Conservation (phyloP, 2,797 vertebrate genomes). For the Coilia nasus region DNA sequence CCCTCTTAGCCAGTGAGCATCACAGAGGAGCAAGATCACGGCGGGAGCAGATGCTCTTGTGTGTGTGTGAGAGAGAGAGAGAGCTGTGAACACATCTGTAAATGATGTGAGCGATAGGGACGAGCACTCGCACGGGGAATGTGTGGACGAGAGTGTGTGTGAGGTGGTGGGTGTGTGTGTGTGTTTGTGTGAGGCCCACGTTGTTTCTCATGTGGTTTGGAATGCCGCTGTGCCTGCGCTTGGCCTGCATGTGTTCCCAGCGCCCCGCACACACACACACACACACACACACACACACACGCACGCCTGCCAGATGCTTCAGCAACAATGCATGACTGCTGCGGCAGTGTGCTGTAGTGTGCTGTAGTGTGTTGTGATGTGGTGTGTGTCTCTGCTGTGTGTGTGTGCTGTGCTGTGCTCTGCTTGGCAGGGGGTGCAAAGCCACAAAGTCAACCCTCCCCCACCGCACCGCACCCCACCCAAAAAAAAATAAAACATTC, state of each 20-base stretch:
- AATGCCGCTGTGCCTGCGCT: not conserved
- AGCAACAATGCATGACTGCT: constrained; percentile 8
- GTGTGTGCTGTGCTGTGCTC: not conserved
- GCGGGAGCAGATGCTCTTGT: not conserved
- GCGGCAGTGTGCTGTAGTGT: too few species aligned
- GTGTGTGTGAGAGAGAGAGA: not conserved
- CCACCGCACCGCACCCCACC: too few species aligned
- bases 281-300: not conserved
- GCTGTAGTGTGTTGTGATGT: not conserved
- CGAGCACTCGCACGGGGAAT: not conserved
- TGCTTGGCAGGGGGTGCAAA: not conserved
- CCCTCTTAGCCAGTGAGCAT: too few species aligned
- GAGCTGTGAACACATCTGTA: not conserved
- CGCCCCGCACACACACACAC: not conserved
- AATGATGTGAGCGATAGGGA: not conserved
- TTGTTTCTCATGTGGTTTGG: constrained; percentile 4
- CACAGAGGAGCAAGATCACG: not conserved
- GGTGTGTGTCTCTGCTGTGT: not conserved
- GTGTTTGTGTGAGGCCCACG: not conserved
- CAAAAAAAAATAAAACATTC: not conserved
- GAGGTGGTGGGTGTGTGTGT: too few species aligned
- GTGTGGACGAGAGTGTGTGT: not conserved
- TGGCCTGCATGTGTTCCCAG: not conserved
- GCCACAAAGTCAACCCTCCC: not conserved
- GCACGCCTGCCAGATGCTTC: not conserved